These are phyloP conservation scores for Dendrocopos noguchii DNA, from an alignment of 2,113 vertebrate species.

Conservation along the genomic window DNA sequence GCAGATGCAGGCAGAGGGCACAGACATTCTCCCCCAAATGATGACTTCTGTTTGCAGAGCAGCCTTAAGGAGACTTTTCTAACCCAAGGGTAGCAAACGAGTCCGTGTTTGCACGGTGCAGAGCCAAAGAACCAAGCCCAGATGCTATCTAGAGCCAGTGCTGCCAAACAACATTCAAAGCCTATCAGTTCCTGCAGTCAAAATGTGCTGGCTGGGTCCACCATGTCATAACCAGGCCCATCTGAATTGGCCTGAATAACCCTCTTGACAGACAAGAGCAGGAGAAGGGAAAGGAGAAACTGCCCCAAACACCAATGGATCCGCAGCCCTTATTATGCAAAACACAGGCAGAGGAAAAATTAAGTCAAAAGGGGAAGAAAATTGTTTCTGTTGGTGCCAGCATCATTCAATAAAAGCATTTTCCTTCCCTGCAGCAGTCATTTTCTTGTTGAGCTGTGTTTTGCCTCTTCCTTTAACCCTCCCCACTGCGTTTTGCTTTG, in stretches of 20 bases:
- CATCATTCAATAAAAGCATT: neutral
- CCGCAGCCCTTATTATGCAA: neutral
- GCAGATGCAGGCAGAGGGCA: neutral
- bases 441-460: neutral
- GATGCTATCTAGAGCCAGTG: neutral
- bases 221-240: neutral
- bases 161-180: neutral
- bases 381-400: constrained; percentile 35
- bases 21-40: neutral
- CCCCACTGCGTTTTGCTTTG: neutral
- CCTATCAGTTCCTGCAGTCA: neutral
- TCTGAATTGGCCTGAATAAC: neutral
- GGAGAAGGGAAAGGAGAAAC: neutral
- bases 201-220: neutral
- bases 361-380: constrained; percentile 17
- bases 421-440: constrained; percentile 9
- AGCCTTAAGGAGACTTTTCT: neutral
- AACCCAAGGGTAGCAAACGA: neutral
- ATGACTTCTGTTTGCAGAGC: neutral
- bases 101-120: neutral
- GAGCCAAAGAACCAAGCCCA: neutral
- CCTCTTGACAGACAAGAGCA: neutral
- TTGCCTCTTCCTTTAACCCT: neutral
- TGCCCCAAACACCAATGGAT: neutral
- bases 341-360: neutral